Base-by-base conservation (phyloP, 1,140 invertebrate genomes). In the Bradynema listronoti region DNA sequence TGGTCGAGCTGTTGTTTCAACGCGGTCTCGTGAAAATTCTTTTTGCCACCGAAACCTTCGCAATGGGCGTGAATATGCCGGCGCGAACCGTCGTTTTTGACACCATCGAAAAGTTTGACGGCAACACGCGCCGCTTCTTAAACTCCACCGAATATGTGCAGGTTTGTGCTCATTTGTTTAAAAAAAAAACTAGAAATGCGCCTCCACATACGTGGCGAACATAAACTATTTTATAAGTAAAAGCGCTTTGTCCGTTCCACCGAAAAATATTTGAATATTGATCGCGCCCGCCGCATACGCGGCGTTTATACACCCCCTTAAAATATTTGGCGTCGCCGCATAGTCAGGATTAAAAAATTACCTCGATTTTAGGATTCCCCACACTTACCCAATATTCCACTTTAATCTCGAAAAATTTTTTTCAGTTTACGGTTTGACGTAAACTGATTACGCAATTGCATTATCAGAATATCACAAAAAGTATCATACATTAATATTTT, bases 41-140 rank as follows among this genome's bases (percentile, higher is more conserved):
- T 16, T 96, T 98, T 83, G 92, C 93, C 0, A 97, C 94, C 2
- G 93, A 98, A 83, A 97, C 93, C 16, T 97, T 97, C 83, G 91
- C 91, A 0, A 94, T 96, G 89, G 92, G 92, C 24, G 59, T 64
- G 19, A 97, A 98, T 80, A 97, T 98, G 93, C 93, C 93, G 1
- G 90, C 93, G 1, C 77, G 81, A 56, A 94, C 91, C 0, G 94
- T 98, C 0, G 85, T 96, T n/a, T 99, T 98, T 79, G 91, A 96
- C 80, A 86, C 86, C 0, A 85, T 88, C 34, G 83, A 81, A 27
- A 99, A 99, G 80, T 91, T 86, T 79, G 93, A 98, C 80, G 94
- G 94, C 0, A 81, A 81, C 1, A 82, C 84, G 63, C 84, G 85
- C 46, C 82, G 93, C 4, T 83, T 84, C 52, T 81, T 98, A 0